Evolutionary conservation across 2,113 vertebrate species (phyloP).

Genomic region (Mastomys natalensis): DNA sequence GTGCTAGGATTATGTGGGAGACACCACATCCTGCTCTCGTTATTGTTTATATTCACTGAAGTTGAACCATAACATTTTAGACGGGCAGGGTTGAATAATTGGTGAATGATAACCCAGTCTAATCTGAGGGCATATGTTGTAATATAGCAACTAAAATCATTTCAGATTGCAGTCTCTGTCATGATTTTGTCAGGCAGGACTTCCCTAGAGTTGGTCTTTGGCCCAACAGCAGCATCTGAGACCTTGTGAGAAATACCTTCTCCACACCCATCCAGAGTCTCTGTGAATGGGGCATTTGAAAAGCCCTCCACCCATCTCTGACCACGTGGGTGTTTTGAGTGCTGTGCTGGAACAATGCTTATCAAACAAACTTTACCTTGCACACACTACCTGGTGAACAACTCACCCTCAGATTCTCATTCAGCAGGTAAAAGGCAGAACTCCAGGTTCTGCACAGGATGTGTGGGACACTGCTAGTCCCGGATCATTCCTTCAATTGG

Average conservation of each 20-base stretch:
- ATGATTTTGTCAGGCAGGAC: background rate
- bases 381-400: background rate
- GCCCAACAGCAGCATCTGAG: background rate
- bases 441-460: background rate
- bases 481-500: background rate
- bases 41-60: background rate
- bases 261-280: background rate
- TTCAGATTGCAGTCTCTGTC: background rate
- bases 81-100: background rate
- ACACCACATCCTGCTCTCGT: no score
- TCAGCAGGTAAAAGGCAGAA: background rate
- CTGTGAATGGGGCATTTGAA: background rate
- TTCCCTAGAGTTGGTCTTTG: background rate
- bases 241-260: background rate
- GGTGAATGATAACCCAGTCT: conserved; percentile 14
- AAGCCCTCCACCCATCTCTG: background rate
- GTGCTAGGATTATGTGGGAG: background rate
- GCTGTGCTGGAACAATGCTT: background rate
- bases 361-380: background rate
- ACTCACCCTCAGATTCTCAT: conserved; percentile 56
- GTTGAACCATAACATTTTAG: conserved; percentile 34
- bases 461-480: background rate
- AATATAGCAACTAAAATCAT: background rate
- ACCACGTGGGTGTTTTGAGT: background rate
- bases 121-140: background rate